These are phyloP conservation scores for Chaenocephalus aceratus DNA, from an alignment of 2,113 vertebrate genomes.

Conservation along the genomic window DNA sequence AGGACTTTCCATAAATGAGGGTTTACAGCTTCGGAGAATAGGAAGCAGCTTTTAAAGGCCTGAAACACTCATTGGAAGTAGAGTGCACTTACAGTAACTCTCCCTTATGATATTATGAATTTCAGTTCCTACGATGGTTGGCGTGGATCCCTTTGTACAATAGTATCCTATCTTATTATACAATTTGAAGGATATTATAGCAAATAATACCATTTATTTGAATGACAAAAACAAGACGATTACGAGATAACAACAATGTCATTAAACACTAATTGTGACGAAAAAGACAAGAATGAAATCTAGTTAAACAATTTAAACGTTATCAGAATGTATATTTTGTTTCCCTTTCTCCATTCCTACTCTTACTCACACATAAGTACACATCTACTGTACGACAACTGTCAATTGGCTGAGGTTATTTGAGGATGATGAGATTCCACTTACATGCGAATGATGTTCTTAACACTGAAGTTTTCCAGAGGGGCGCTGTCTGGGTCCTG, in stretches of 20 bases:
- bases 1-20: conserved; percentile 12
- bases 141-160: neutral
- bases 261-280: too few species aligned
- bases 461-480: conserved; percentile 96
- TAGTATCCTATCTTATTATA: neutral
- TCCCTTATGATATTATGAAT: neutral
- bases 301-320: too few species aligned
- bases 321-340: too few species aligned
- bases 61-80: neutral
- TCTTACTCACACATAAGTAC: too few species aligned
- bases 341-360: too few species aligned
- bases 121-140: neutral
- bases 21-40: neutral
- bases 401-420: too few species aligned
- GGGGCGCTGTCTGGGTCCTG: conserved; percentile 92
- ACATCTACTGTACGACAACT: too few species aligned
- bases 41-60: conserved; percentile 23
- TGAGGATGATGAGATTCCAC: conserved; percentile 51
- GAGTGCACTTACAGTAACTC: conserved; percentile 6
- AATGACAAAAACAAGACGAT: too few species aligned
- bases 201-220: too few species aligned
- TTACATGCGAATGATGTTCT: conserved; percentile 97
- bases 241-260: too few species aligned
- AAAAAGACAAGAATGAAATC: too few species aligned
- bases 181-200: too few species aligned